phyloP scores from a whole-genome alignment of 2,888 invertebrate species.

The Coelopa pilipes region DNA sequence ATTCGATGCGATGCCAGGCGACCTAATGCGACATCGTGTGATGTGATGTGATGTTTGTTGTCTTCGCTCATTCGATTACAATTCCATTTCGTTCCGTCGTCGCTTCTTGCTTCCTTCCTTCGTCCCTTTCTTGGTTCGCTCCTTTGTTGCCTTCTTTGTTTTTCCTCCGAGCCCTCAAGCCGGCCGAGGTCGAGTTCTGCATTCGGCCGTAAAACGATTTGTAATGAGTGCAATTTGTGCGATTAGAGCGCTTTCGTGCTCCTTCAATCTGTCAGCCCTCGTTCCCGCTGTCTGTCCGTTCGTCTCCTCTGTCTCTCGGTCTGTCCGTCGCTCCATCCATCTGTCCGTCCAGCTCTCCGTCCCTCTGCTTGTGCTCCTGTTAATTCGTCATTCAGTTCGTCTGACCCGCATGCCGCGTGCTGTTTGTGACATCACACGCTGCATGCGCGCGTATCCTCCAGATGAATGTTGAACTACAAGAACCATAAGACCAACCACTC shows the following conservation, averaged over 20 bases:
- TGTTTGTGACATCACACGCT: too few relatives aligned
- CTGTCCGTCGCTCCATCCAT: not conserved
- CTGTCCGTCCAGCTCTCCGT: too few relatives aligned
- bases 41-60: not conserved
- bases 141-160: not conserved
- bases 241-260: slow-evolving; percentile 21
- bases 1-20: not conserved
- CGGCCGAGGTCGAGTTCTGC: slow-evolving; percentile 15
- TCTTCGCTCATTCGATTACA: not conserved
- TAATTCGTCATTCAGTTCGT: not conserved
- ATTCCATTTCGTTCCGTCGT: too few relatives aligned
- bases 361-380: too few relatives aligned
- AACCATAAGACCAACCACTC: too few relatives aligned
- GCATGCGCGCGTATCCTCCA: slow-evolving; percentile 15
- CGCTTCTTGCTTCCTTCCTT: too few relatives aligned
- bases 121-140: not conserved
- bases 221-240: slow-evolving; percentile 33
- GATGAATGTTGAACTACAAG: not conserved
- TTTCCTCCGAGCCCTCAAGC: too few relatives aligned
- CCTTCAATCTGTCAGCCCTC: not conserved
- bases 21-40: too few relatives aligned
- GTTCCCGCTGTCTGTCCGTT: slow-evolving; percentile 2
- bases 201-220: slow-evolving; percentile 17
- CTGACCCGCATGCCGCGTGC: not conserved
- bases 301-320: not conserved